Base-by-base conservation (phyloP, 2,888 invertebrate species). In the Latheticus oryzae region DNA sequence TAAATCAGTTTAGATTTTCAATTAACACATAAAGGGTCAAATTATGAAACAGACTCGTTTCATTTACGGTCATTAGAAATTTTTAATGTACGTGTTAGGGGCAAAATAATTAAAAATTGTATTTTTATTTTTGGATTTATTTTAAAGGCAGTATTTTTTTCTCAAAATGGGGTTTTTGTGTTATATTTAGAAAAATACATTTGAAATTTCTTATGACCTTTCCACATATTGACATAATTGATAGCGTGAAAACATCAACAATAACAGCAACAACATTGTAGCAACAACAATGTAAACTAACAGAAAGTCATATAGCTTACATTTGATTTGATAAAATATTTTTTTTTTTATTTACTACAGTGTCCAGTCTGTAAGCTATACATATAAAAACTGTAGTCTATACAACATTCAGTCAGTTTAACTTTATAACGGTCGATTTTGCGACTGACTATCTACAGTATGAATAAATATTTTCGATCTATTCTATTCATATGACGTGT, bases 251-350 rank as follows among this genome's bases (percentile, higher is more conserved):
- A 73, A 74, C 75, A 76, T 74, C 71, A 77, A 77, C 77, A 77
- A 76, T 77, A 76, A 77, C 76, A 77, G 74, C 77, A 77, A 76
- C 76, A 77, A 77, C 76, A 74, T 72, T 73, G 69, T 68, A 75
- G 76, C 77, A 76, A 76, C 76, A 77, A 77, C 77, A 75, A 76
- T 75, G 70, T 73, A 67, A 71, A 70, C 63, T 59, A 60, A 60
- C 38, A 60, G 67, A 69, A 66, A 67, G 67, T 70, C 68, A 68
- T 66, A 67, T 65, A 68, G 68, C 63, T 58, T 35, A 45, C 45
- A 26, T n/a, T 15, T 23, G 21, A 19, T 19, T 37, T 43, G 33
- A 32, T 15, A 52, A 42, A 52, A 53, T 43, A 23, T 33, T 43
- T 15, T 52, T 13, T 24, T 52, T 23, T n/a, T n/a, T n/a, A n/a